Conservation (phyloP, 2,888 invertebrate species). For the Ochlodes sylvanus region DNA sequence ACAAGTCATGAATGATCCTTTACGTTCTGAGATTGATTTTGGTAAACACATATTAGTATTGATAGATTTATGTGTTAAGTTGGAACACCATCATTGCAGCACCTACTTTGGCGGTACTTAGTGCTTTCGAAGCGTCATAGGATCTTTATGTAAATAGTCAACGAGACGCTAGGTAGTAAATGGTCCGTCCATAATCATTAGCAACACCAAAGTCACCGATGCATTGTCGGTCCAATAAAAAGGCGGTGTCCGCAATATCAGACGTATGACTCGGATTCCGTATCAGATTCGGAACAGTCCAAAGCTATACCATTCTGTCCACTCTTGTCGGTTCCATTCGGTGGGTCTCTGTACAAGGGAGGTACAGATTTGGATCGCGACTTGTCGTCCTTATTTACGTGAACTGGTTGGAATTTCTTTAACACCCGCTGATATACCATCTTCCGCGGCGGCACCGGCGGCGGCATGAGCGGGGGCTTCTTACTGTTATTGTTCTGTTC, state of each 20-base stretch:
- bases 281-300: conserved; percentile 79
- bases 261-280: conserved; percentile 82
- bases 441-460: conserved; percentile 85
- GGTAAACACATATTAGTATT: conserved; percentile 16
- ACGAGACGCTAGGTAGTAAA: no score
- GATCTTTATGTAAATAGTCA: no score
- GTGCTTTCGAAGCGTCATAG: conserved; percentile 22
- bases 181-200: no score
- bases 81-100: conserved; percentile 40
- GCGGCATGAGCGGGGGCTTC: conserved; percentile 83
- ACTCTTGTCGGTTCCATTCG: conserved; percentile 65
- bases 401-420: conserved; percentile 87
- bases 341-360: conserved; percentile 74
- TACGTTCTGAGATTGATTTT: conserved; percentile 21
- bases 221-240: no score
- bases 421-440: conserved; percentile 80
- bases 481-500: conserved; percentile 66
- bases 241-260: conserved; percentile 45
- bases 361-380: conserved; percentile 78
- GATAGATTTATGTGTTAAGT: background rate
- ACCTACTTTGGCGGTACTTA: conserved; percentile 23
- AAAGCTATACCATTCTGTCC: conserved; percentile 71
- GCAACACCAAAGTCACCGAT: no score
- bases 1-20: conserved; percentile 13
- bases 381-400: conserved; percentile 86